These are phyloP conservation scores for Arrhamphus sclerolepis DNA, from an alignment of 2,797 vertebrate species.

Conservation along the genomic window DNA sequence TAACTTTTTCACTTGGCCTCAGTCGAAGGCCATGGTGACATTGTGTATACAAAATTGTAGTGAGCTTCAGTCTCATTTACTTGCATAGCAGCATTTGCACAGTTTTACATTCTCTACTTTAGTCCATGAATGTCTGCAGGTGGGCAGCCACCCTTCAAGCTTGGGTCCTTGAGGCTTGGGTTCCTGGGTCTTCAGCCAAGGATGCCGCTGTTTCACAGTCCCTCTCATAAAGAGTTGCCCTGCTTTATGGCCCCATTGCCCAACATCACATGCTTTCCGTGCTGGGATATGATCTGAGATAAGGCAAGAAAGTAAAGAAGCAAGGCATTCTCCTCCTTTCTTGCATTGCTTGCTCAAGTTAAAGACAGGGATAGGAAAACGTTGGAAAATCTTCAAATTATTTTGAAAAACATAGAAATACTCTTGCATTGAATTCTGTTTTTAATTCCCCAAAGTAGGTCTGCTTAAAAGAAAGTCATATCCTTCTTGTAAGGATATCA, in stretches of 20 bases:
- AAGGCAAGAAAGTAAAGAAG: constrained; percentile 72
- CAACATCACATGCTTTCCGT: constrained; percentile 83
- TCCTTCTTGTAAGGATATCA: constrained; percentile 30
- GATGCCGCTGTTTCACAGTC: constrained; percentile 61
- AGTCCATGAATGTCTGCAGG: too few species aligned
- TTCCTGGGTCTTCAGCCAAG: constrained; percentile 15
- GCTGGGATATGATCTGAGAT: constrained; percentile 82
- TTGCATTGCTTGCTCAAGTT: constrained; percentile 15
- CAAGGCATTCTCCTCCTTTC: constrained; percentile 40
- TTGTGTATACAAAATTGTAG: too few species aligned
- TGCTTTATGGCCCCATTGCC: constrained; percentile 80
- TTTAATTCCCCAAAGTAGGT: not conserved
- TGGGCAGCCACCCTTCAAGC: too few species aligned
- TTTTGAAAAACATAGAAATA: constrained; percentile 4
- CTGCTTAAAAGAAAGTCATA: not conserved
- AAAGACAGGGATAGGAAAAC: not conserved
- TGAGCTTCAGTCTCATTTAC: too few species aligned
- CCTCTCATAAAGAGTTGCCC: constrained; percentile 74
- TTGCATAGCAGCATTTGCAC: too few species aligned
- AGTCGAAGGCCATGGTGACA: too few species aligned
- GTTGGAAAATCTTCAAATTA: not conserved
- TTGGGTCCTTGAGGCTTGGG: too few species aligned
- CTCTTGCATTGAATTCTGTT: not conserved
- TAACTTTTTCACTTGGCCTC: too few species aligned
- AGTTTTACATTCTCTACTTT: too few species aligned